A percentile compares a stretch with the other conserved stretches of the same genome.
phyloP scores from a whole-genome alignment of 2,888 invertebrate species.

The Anthophora plumipes region DNA sequence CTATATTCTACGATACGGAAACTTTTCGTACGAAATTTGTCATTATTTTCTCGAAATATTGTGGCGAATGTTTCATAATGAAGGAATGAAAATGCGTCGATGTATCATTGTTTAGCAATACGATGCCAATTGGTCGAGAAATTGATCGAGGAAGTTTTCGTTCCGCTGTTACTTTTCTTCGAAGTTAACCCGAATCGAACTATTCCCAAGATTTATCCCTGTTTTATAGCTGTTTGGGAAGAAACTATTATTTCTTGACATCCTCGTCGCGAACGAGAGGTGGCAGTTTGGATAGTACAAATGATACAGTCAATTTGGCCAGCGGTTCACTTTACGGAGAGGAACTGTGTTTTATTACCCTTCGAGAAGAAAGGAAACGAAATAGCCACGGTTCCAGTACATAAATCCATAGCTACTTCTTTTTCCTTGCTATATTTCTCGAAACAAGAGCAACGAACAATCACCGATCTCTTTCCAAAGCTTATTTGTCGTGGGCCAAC shows the following conservation, averaged over 20 bases:
- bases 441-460: slow-evolving; percentile 11
- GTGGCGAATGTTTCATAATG: too few relatives aligned
- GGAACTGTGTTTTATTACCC: slow-evolving; percentile 20
- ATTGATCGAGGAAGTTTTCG: background rate
- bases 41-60: too few relatives aligned
- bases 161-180: background rate
- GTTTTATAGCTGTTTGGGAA: background rate
- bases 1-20: too few relatives aligned
- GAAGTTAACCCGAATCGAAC: background rate
- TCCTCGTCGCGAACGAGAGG: background rate
- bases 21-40: too few relatives aligned
- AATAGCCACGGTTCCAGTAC: background rate
- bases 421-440: background rate
- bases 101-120: too few relatives aligned
- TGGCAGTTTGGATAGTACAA: background rate
- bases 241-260: background rate
- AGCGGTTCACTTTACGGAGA: slow-evolving; percentile 25
- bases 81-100: too few relatives aligned
- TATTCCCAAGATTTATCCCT: background rate
- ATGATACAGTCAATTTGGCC: slow-evolving; percentile 24
- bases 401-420: slow-evolving; percentile 1
- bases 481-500: background rate
- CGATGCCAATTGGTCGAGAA: too few relatives aligned
- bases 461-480: background rate
- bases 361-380: slow-evolving; percentile 2